These are phyloP conservation scores for Meriones psammophilus DNA, from an alignment of 2,797 vertebrate genomes.

Conservation along the genomic window DNA sequence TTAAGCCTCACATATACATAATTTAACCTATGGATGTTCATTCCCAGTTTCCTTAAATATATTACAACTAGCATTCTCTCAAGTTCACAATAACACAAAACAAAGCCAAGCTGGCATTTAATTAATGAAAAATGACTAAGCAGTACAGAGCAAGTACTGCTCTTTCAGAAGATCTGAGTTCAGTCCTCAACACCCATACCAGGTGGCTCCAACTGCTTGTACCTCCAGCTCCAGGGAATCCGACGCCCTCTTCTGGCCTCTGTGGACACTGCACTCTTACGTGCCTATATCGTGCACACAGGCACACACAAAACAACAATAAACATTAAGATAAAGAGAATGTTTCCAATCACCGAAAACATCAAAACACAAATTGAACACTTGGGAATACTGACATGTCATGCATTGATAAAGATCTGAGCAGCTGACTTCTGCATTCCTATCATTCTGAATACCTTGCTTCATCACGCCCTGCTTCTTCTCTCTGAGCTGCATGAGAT, in stretches of 20 bases:
- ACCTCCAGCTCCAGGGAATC: background rate
- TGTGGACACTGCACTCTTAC: accelerated
- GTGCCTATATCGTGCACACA: background rate
- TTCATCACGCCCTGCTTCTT: background rate
- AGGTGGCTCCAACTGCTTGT: accelerated
- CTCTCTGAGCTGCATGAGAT: background rate
- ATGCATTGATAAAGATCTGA: background rate
- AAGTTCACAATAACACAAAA: background rate
- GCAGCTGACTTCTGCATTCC: background rate
- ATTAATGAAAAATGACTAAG: background rate
- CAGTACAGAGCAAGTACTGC: background rate
- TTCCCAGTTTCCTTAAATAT: background rate
- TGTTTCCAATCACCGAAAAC: background rate
- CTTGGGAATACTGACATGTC: background rate
- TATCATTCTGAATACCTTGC: background rate
- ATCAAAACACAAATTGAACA: background rate
- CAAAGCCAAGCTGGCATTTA: background rate
- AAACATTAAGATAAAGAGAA: background rate
- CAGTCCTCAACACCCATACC: background rate
- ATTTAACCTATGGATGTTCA: background rate
- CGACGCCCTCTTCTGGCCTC: background rate
- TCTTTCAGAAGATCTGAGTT: background rate
- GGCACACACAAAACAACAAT: background rate
- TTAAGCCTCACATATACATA: background rate
- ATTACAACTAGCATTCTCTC: background rate